Conservation (phyloP, 1,140 invertebrate genomes). For the Drosophila subobscura region DNA sequence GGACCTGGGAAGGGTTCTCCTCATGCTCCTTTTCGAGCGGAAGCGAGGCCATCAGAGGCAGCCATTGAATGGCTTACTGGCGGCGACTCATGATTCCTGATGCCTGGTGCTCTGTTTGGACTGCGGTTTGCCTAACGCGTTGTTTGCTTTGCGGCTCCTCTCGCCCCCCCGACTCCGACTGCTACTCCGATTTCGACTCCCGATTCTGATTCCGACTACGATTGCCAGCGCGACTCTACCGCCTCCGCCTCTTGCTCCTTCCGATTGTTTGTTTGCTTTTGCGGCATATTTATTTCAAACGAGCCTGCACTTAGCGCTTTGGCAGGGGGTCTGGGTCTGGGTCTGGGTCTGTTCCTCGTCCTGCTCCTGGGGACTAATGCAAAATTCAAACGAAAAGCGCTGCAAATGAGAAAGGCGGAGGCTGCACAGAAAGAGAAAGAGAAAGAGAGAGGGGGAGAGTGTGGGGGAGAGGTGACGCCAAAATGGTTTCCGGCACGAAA, state of each 20-base stretch:
- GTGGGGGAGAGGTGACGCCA: conserved; percentile 63
- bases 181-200: conserved; percentile 19
- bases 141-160: conserved; percentile 63
- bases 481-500: conserved; percentile 80
- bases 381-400: conserved; percentile 79
- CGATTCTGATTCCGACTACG: conserved; percentile 26
- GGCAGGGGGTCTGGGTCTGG: neutral
- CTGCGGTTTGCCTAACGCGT: conserved; percentile 71
- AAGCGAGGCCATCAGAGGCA: conserved; percentile 72
- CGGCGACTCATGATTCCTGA: conserved; percentile 33
- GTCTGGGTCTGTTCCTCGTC: conserved; percentile 7
- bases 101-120: conserved; percentile 43
- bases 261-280: conserved; percentile 78
- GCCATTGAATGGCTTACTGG: conserved; percentile 66
- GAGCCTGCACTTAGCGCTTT: conserved; percentile 72
- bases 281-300: conserved; percentile 80
- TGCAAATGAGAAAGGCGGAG: conserved; percentile 64
- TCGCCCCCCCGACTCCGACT: neutral
- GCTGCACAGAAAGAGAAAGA: conserved; percentile 27
- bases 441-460: conserved; percentile 25
- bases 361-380: conserved; percentile 54
- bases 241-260: conserved; percentile 11
- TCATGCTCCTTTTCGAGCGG: conserved; percentile 29
- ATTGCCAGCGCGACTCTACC: conserved; percentile 32
- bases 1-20: neutral